Evolutionary conservation across 1,140 invertebrate genomes (phyloP).

Genomic region (Drosophila grimshawi): DNA sequence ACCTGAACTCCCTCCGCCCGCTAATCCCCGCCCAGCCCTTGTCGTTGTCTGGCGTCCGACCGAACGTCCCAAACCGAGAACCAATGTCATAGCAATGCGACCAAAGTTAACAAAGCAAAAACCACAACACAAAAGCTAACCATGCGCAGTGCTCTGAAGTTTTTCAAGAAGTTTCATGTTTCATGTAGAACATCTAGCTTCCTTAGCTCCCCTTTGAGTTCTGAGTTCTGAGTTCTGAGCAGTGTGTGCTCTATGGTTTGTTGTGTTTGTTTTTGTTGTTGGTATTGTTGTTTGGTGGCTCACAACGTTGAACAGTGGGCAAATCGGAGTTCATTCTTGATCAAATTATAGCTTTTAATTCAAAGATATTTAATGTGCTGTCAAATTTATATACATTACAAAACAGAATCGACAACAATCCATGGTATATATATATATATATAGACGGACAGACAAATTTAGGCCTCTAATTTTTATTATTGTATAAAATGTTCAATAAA

Average conservation of each 20-base stretch:
- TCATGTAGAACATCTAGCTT: slow-evolving; percentile 18
- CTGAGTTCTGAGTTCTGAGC: neutral
- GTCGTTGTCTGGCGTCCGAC: neutral
- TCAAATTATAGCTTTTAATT: too few species aligned
- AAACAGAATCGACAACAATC: too few species aligned
- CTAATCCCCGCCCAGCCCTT: neutral
- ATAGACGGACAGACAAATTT: too few species aligned
- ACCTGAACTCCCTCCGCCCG: neutral
- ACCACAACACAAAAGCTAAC: slow-evolving; percentile 81
- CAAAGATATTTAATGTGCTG: neutral
- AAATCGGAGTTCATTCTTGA: neutral
- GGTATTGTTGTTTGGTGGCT: neutral
- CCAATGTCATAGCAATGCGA: slow-evolving; percentile 82
- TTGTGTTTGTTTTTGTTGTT: slow-evolving; percentile 39
- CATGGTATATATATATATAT: too few species aligned
- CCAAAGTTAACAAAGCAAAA: slow-evolving; percentile 76
- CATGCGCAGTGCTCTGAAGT: slow-evolving; percentile 71
- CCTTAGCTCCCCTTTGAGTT: neutral
- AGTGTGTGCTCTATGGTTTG: slow-evolving; percentile 12
- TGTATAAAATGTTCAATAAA: too few species aligned
- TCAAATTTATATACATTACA: too few species aligned
- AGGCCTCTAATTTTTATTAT: too few species aligned
- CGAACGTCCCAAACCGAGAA: slow-evolving; percentile 19
- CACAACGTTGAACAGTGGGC: neutral
- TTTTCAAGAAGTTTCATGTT: slow-evolving; percentile 70